Evolutionary conservation across 2,888 invertebrate species (phyloP).

Genomic region (Pollenia griseotomentosa): DNA sequence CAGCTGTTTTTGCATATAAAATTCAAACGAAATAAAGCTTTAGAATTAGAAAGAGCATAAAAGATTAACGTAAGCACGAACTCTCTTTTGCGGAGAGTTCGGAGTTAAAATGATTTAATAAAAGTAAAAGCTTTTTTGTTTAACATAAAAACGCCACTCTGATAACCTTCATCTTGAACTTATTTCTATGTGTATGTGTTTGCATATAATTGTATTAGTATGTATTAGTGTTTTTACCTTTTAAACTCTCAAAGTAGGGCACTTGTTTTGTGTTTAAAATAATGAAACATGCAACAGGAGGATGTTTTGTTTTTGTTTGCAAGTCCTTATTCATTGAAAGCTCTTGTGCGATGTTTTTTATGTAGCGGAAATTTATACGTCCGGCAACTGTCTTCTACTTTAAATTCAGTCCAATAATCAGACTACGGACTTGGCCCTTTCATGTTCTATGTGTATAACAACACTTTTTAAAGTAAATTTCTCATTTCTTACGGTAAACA

Average conservation of each 20-base stretch:
- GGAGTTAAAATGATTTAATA: neutral
- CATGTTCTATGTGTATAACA: too few relatives aligned
- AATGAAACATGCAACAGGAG: constrained; percentile 70
- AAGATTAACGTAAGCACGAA: neutral
- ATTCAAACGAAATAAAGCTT: constrained; percentile 7
- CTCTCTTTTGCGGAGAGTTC: constrained; percentile 6
- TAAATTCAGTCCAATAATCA: too few relatives aligned
- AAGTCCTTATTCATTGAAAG: constrained; percentile 1
- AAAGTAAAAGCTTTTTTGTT: constrained; percentile 39
- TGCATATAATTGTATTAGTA: constrained; percentile 24
- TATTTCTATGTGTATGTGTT: constrained; percentile 12
- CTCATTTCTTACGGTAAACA: too few relatives aligned
- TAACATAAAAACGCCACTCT: constrained; percentile 24
- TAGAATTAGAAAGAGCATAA: constrained; percentile 11
- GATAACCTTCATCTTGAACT: constrained; percentile 72
- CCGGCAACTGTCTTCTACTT: too few relatives aligned
- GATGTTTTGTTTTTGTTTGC: constrained; percentile 44
- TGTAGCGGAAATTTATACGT: neutral
- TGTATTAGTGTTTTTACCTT: constrained; percentile 19
- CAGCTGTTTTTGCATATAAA: constrained; percentile 56
- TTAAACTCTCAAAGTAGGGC: constrained; percentile 31
- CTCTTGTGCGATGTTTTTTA: constrained; percentile 29
- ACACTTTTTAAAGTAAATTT: too few relatives aligned
- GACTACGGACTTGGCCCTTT: too few relatives aligned
- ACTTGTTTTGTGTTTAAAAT: constrained; percentile 27